These are phyloP conservation scores for Naja naja DNA, from an alignment of 2,113 vertebrate genomes.

Conservation along the genomic window DNA sequence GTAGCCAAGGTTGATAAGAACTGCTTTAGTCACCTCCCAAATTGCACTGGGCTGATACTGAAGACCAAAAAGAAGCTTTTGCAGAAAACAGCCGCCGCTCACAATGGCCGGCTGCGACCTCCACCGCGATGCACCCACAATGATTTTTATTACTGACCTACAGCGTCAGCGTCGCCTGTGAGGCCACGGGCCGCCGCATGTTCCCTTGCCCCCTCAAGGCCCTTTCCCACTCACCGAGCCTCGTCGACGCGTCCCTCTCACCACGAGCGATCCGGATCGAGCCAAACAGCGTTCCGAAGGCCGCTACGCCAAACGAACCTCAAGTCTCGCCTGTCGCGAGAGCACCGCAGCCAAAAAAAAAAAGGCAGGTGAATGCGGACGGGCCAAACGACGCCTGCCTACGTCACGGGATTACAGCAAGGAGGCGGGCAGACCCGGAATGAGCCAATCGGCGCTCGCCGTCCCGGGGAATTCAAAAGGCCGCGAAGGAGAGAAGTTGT, in stretches of 20 bases:
- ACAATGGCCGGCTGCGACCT: background rate
- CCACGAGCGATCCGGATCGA: background rate
- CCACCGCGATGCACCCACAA: background rate
- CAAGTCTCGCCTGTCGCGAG: background rate
- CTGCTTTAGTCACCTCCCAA: background rate
- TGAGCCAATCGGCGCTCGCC: background rate
- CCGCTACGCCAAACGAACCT: background rate
- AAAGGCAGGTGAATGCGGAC: background rate
- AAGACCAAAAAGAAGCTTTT: background rate
- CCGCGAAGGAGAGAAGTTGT: background rate
- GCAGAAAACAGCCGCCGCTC: background rate
- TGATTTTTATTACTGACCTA: background rate
- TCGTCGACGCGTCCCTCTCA: background rate
- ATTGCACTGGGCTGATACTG: background rate
- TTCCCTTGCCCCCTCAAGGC: background rate
- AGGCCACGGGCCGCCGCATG: background rate
- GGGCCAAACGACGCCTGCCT: background rate
- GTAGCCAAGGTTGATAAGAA: background rate
- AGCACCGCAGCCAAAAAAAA: background rate
- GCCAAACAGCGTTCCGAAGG: background rate
- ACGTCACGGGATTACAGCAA: background rate
- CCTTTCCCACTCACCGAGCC: background rate
- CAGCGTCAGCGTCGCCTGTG: background rate
- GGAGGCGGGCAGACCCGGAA: background rate
- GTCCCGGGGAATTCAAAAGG: background rate